These are phyloP conservation scores for Pasiphila rectangulata DNA, from an alignment of 2,888 invertebrate genomes.

Conservation along the genomic window DNA sequence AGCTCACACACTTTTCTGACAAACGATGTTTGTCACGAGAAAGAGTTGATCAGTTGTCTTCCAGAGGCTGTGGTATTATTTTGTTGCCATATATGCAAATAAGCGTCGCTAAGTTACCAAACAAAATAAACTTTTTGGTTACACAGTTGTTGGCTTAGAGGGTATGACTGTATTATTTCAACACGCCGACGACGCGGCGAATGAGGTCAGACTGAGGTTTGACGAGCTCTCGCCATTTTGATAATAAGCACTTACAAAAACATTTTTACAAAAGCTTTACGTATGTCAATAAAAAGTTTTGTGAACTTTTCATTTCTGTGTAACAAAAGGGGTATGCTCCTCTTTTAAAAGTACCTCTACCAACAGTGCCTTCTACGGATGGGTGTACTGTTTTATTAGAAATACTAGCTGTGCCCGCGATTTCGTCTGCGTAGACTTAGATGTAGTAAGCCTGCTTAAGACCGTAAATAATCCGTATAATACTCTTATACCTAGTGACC, in stretches of 20 bases:
- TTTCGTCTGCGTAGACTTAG: too few relatives aligned
- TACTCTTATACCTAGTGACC: too few relatives aligned
- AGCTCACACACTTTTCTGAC: too few relatives aligned
- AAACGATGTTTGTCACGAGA: too few relatives aligned
- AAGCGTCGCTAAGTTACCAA: slow-evolving; percentile 59
- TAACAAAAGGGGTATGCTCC: too few relatives aligned
- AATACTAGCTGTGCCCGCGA: too few relatives aligned
- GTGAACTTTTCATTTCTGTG: background rate
- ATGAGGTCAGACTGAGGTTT: slow-evolving; percentile 33
- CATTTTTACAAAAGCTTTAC: slow-evolving; percentile 5
- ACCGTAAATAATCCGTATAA: too few relatives aligned
- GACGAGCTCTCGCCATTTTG: slow-evolving; percentile 21
- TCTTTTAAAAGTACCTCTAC: too few relatives aligned
- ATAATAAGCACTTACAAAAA: slow-evolving; percentile 22
- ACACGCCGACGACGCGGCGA: slow-evolving; percentile 34
- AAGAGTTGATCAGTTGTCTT: too few relatives aligned
- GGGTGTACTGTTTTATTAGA: too few relatives aligned
- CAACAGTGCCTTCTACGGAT: too few relatives aligned
- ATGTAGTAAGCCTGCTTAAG: too few relatives aligned
- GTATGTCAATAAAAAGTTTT: background rate
- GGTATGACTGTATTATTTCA: slow-evolving; percentile 44
- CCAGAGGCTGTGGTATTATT: slow-evolving; percentile 22
- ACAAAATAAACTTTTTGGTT: slow-evolving; percentile 69
- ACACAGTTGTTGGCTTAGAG: slow-evolving; percentile 48
- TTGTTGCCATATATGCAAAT: slow-evolving; percentile 73